A percentile compares a stretch with the other conserved stretches of the same genome.
Evolutionary conservation across 1,140 invertebrate genomes (phyloP).

Genomic region (Colletes gigas): DNA sequence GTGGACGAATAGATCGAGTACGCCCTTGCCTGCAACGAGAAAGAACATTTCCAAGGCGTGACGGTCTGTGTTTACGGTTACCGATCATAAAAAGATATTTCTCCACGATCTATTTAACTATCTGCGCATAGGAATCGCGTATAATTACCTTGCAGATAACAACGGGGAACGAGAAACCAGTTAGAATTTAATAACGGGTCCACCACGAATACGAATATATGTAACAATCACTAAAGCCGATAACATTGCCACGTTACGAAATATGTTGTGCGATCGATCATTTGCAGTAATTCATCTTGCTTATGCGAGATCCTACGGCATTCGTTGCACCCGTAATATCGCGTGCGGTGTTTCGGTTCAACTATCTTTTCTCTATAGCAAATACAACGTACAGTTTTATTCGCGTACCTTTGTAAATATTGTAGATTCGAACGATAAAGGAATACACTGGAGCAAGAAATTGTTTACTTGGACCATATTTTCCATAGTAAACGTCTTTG

Average conservation of each 20-base stretch:
- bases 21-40: neutral
- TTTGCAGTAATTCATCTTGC: neutral
- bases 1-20: too few species aligned
- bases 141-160: neutral
- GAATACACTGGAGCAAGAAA: neutral
- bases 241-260: neutral
- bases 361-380: neutral
- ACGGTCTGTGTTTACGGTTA: neutral
- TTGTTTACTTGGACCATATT: neutral
- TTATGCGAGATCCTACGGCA: neutral
- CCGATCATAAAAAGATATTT: neutral
- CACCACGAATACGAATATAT: neutral
- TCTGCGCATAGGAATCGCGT: slow-evolving; percentile 5
- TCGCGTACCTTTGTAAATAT: neutral
- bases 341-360: neutral
- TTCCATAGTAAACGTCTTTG: too few species aligned
- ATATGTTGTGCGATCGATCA: neutral
- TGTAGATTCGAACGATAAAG: too few species aligned
- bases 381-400: neutral
- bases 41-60: neutral
- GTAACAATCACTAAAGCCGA: neutral
- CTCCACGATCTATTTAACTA: slow-evolving; percentile 9
- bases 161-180: neutral
- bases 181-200: slow-evolving; percentile 8
- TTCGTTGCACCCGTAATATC: neutral